phyloP scores from a whole-genome alignment of 2,888 invertebrate species.

The Orthosia cruda region DNA sequence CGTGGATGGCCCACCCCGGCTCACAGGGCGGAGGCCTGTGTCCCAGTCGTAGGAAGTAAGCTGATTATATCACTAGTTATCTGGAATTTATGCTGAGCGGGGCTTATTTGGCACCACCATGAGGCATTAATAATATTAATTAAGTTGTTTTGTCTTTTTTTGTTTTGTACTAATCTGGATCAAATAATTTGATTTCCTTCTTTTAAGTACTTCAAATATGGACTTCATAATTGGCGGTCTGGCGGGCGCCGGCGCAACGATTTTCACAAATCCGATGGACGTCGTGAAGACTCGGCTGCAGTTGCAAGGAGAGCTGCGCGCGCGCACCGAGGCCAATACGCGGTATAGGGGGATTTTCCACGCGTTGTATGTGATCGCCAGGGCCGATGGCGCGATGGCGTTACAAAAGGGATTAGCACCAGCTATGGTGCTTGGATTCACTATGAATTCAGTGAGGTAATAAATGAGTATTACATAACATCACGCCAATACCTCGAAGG shows the following conservation, averaged over 20 bases:
- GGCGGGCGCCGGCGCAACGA: conserved; percentile 94
- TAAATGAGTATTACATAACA: too few relatives aligned
- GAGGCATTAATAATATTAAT: too few relatives aligned
- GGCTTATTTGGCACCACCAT: too few relatives aligned
- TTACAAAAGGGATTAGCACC: conserved; percentile 95
- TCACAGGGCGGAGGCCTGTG: too few relatives aligned
- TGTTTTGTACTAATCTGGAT: too few relatives aligned
- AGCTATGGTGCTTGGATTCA: conserved; percentile 95
- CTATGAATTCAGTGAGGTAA: conserved; percentile 86
- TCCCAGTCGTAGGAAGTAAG: too few relatives aligned
- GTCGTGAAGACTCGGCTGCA: conserved; percentile 97
- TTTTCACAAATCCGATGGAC: conserved; percentile 97
- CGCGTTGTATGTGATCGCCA: conserved; percentile 94
- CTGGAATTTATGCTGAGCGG: too few relatives aligned
- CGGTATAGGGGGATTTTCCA: conserved; percentile 95
- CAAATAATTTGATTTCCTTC: too few relatives aligned
- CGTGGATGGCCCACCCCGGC: too few relatives aligned
- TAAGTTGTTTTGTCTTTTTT: too few relatives aligned
- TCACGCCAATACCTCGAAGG: too few relatives aligned
- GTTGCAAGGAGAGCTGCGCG: conserved; percentile 95
- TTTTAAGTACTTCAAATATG: conserved; percentile 80
- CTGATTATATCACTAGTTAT: too few relatives aligned
- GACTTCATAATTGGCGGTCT: conserved; percentile 94
- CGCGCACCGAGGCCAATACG: conserved; percentile 88
- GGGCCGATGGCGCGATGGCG: conserved; percentile 94